Base-by-base conservation (phyloP, 2,888 invertebrate species). In the Clunio marinus region DNA sequence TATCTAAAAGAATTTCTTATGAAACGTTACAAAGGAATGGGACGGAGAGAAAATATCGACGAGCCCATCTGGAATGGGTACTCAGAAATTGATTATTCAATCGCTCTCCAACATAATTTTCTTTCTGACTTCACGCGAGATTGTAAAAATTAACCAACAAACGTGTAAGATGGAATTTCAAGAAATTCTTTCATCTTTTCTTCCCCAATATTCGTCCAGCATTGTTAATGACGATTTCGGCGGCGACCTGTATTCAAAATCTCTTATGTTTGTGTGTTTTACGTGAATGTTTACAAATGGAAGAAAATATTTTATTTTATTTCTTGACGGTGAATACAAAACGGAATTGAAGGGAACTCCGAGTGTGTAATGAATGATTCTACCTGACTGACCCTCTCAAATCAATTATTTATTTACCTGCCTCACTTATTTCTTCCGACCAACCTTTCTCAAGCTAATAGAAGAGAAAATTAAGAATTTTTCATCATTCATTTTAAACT, bases 81-180 rank as follows among this genome's bases (percentile, higher is more conserved):
- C n/a, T 41, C 7, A 4, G 24, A 51, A 51, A 27, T 27, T 27
- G n/a, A 27, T 57, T 57, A 27, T 57, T 57, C 57, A 27, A 57
- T 57, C 25, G 57, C 15, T 27, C 57, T 4, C 3, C 13, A 3
- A 15, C 32, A 10, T 20, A n/a, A 13, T 59, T 32, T 45, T n/a
- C 3, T n/a, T 27, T 17, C n/a, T 27, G 8, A 58, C 13, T 8
- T 58, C 58, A 5, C 58, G 58, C 24, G 59, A 28, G n/a, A 10
- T 59, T 27, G 8, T 55, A 17, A 55, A 5, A 7, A 5, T 8
- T 2, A 55, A 10, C 22, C 27, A n/a, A 10, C 10, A 10, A 8
- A 59, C 8, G 59, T 59, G 32, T 59, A 59, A 59, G 59, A 59
- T 17, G 59, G 59, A 59, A 59, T 59, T 59, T 32, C 25, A 2